phyloP scores from a whole-genome alignment of 2,888 invertebrate genomes.

The Sarcophaga variegata region DNA sequence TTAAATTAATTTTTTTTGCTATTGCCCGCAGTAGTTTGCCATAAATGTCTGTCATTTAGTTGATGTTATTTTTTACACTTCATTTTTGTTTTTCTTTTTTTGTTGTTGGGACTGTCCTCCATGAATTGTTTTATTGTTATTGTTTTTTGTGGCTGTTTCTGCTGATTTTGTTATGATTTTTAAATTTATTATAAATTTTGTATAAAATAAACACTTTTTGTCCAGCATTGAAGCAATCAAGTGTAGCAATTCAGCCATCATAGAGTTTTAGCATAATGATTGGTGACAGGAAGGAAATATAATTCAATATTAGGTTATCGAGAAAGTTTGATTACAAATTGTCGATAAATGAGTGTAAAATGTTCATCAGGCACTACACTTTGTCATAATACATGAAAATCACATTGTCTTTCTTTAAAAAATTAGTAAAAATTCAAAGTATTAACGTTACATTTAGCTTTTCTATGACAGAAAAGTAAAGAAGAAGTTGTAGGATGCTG shows the following conservation, averaged over 20 bases:
- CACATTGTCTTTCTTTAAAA: no score
- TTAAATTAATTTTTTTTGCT: slow-evolving; percentile 77
- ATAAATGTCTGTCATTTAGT: slow-evolving; percentile 62
- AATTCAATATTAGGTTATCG: no score
- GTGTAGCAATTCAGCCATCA: not conserved
- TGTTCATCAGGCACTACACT: no score
- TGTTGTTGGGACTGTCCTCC: slow-evolving; percentile 8
- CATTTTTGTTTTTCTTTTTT: slow-evolving; percentile 4
- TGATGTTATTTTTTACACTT: slow-evolving; percentile 67
- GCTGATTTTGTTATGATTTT: slow-evolving; percentile 60
- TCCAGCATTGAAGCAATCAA: not conserved
- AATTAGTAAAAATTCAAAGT: no score
- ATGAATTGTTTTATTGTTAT: slow-evolving; percentile 34
- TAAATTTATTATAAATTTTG: slow-evolving; percentile 47
- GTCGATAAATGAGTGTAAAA: no score
- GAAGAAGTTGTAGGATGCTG: no score
- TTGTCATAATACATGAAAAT: no score
- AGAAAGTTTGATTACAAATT: no score
- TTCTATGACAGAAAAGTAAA: no score
- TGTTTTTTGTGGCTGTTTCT: slow-evolving; percentile 35
- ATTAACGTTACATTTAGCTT: no score
- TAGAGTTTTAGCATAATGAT: not conserved
- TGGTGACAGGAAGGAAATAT: no score
- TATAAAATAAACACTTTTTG: slow-evolving; percentile 50
- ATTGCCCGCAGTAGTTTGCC: slow-evolving; percentile 38